phyloP scores from a whole-genome alignment of 2,888 invertebrate species.

The Apotomis betuletana region DNA sequence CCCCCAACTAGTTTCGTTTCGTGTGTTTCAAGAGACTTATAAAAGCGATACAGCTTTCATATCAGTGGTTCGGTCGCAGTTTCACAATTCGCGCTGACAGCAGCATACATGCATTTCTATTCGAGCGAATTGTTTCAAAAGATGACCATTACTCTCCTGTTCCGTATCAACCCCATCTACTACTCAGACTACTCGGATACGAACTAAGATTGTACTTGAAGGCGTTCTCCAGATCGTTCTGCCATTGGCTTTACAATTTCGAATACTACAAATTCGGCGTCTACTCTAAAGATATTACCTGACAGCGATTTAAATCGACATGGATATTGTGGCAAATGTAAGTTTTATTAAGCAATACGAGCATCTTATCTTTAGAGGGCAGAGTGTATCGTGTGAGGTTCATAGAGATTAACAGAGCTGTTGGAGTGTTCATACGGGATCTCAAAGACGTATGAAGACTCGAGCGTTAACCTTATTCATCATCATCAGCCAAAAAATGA shows the following conservation, averaged over 20 bases:
- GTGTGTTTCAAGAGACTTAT: conserved; percentile 46
- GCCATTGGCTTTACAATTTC: conserved; percentile 79
- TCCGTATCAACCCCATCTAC: conserved; percentile 86
- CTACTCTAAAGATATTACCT: conserved; percentile 77
- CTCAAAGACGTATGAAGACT: too few relatives aligned
- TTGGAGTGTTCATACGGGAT: too few relatives aligned
- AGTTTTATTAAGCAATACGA: conserved; percentile 57
- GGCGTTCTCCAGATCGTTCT: conserved; percentile 61
- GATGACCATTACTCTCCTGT: conserved; percentile 79
- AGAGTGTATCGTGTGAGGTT: too few relatives aligned
- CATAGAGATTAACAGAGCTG: too few relatives aligned
- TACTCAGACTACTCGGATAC: conserved; percentile 88
- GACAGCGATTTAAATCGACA: conserved; percentile 60
- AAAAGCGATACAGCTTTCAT: conserved; percentile 27
- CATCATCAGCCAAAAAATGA: too few relatives aligned
- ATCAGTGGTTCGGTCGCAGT: conserved; percentile 31
- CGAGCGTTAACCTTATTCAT: too few relatives aligned
- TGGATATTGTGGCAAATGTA: conserved; percentile 85
- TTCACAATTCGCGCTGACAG: conserved; percentile 64
- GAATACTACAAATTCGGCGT: conserved; percentile 79
- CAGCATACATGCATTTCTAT: conserved; percentile 76
- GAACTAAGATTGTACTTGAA: conserved; percentile 71
- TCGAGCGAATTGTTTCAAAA: conserved; percentile 72
- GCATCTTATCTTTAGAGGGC: too few relatives aligned
- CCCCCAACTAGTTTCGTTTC: conserved; percentile 61